These are phyloP conservation scores for Danio albolineatus DNA, from an alignment of 2,797 vertebrate genomes.

Conservation along the genomic window DNA sequence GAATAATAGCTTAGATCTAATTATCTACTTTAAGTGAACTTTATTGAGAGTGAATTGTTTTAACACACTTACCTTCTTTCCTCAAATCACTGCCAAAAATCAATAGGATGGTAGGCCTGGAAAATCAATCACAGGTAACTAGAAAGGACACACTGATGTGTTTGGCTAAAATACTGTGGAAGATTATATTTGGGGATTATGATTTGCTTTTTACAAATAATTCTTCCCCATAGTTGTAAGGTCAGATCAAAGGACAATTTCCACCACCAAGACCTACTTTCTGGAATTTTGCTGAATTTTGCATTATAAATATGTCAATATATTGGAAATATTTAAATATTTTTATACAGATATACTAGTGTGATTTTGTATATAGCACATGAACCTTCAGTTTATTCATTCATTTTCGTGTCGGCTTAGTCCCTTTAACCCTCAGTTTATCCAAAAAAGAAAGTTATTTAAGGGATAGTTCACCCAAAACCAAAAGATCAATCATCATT, in stretches of 20 bases:
- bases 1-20: conserved; percentile 29
- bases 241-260: background rate
- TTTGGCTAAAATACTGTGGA: background rate
- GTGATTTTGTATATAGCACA: background rate
- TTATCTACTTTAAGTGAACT: conserved; percentile 22
- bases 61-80: conserved; percentile 11
- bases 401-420: too few relatives aligned
- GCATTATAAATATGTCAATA: background rate
- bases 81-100: conserved; percentile 13
- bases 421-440: too few relatives aligned
- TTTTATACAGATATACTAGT: background rate
- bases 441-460: too few relatives aligned
- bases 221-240: background rate
- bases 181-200: background rate
- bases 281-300: background rate
- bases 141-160: background rate
- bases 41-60: conserved; percentile 26
- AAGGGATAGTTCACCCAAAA: too few relatives aligned
- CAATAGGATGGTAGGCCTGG: background rate
- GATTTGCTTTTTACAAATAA: background rate
- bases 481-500: too few relatives aligned
- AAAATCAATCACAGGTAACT: conserved; percentile 4
- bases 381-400: background rate
- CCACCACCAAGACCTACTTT: background rate
- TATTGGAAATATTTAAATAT: background rate